Base-by-base conservation (phyloP, 2,888 invertebrate species). In the Apotomis turbidana region DNA sequence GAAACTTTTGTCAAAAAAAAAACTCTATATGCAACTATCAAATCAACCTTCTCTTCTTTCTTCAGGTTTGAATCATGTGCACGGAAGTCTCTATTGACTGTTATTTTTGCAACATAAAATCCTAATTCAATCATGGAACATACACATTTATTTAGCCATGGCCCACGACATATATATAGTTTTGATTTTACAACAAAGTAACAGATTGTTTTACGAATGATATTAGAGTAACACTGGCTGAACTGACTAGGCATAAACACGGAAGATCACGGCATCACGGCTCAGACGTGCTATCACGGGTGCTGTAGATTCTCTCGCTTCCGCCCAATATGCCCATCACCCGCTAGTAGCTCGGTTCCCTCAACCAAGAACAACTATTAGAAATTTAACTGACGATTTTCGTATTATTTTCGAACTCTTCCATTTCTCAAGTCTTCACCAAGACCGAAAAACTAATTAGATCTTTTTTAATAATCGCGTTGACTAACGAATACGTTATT, bases 261-360 rank as follows among this genome's bases (percentile, higher is more conserved):
- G 44, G 52, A 46, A 10, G 52, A 61, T 36, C 55, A 67, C 62
- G 57, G 55, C 52, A 46, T 10, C 70, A 67, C 61, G 36, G 61
- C 59, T 66, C 62, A 57, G 71, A 73, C 74, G 75, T 71, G 75
- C 68, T 59, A 61, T 66, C 76, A 79, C 78, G 75, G 80, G 77
- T 79, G 85, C 85, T 87, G 85, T 87, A 88, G 88, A 87, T 88
- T 88, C 88, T 87, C 79, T 85, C 81, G 87, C 87, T 85, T 85
- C 78, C 77, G 71, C 78, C 79, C 78, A 78, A 73, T 79, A 61
- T 6, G 69, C 46, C 44, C 41, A 51, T 44, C 67, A 68, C 68
- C 10, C 66, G 60, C 49, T 5, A 41, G n/a, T 44, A 44, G 51
- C 67, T 41, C 67, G 49, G n/a, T 57, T n/a, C 49, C 71, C 46